phyloP scores from a whole-genome alignment of 1,140 invertebrate species.

The Caenorhabditis brenneri region DNA sequence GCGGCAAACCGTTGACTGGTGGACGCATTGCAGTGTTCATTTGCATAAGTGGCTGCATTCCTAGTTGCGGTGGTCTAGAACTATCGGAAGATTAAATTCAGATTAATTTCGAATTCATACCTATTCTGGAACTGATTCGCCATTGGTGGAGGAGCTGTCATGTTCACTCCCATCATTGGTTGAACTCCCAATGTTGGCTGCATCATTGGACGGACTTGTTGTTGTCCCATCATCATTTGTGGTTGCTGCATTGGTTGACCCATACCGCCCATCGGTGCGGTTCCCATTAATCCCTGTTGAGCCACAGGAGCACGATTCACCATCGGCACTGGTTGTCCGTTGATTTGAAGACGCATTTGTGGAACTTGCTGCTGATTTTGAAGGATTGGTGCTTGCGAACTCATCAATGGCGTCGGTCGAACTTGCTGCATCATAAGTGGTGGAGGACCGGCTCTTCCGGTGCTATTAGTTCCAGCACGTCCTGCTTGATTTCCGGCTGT shows the following conservation, averaged over 20 bases:
- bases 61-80: constrained; percentile 54
- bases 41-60: constrained; percentile 44
- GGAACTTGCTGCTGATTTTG: not conserved
- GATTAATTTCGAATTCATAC: not conserved
- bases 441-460: constrained; percentile 69
- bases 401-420: constrained; percentile 85
- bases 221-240: constrained; percentile 9
- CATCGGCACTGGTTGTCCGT: constrained; percentile 72
- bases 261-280: not conserved
- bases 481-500: constrained; percentile 72
- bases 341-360: constrained; percentile 72
- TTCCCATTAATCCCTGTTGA: constrained; percentile 70
- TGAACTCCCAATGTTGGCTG: constrained; percentile 46
- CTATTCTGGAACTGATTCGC: constrained; percentile 51
- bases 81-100: not conserved
- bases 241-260: not conserved
- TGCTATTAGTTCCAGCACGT: constrained; percentile 65
- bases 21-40: constrained; percentile 52
- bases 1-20: constrained; percentile 59
- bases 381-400: constrained; percentile 76
- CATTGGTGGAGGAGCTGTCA: constrained; percentile 55
- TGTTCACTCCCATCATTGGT: constrained; percentile 14
- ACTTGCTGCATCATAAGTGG: constrained; percentile 71
- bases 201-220: not conserved
- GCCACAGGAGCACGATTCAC: constrained; percentile 64